Percentiles rank a stretch among this genome's conserved stretches.
phyloP scores from a whole-genome alignment of 2,888 invertebrate species.

The Gisinianus flammeolus region DNA sequence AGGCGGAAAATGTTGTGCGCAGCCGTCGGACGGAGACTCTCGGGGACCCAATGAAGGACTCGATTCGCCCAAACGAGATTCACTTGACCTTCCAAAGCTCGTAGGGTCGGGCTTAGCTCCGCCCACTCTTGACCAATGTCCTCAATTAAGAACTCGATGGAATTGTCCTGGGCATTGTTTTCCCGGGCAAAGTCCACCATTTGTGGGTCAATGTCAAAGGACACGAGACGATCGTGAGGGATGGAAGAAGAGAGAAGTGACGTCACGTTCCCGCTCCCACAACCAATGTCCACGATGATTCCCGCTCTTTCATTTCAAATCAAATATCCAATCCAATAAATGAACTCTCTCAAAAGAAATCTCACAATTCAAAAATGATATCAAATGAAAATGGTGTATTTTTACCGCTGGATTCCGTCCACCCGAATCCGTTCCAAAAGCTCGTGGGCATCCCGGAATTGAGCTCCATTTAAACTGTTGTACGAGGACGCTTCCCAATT shows the following conservation, averaged over 20 bases:
- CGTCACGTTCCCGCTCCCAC: slow-evolving; percentile 31
- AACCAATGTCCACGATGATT: slow-evolving; percentile 22
- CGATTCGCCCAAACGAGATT: slow-evolving; percentile 32
- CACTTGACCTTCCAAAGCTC: slow-evolving; percentile 16
- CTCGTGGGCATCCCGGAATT: background rate
- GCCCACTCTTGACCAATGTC: no score
- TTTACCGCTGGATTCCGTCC: background rate
- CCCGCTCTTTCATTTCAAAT: background rate
- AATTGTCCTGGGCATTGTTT: background rate
- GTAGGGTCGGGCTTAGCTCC: background rate
- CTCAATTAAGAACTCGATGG: slow-evolving; percentile 1
- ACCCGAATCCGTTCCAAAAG: background rate
- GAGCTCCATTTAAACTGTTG: slow-evolving; percentile 3
- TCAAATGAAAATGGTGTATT: no score
- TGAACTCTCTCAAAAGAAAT: no score
- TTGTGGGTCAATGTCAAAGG: slow-evolving; percentile 23
- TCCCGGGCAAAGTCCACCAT: slow-evolving; percentile 12
- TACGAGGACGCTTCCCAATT: no score
- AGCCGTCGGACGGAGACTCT: background rate
- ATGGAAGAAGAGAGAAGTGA: background rate
- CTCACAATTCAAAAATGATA: no score
- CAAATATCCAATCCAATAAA: background rate
- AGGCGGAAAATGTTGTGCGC: slow-evolving; percentile 7
- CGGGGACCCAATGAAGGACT: no score
- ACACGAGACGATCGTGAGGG: slow-evolving; percentile 2